Conservation (phyloP, 2,113 vertebrate genomes). For the Laterallus jamaicensis region DNA sequence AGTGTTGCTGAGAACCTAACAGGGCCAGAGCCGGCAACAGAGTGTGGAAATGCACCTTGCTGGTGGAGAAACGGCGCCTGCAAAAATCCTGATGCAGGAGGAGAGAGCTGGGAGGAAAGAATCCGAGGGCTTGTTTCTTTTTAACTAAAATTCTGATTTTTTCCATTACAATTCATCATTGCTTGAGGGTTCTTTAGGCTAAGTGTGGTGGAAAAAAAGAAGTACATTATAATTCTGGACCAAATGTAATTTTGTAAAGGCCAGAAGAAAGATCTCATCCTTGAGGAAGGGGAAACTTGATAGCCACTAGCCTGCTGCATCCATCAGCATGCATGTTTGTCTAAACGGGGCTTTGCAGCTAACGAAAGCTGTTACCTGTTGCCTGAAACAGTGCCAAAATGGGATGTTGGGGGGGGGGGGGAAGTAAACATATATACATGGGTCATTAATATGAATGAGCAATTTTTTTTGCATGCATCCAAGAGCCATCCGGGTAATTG, state of each 20-base stretch:
- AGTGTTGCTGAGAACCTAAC: background rate
- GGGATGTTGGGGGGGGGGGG: background rate
- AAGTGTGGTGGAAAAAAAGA: background rate
- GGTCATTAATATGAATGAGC: background rate
- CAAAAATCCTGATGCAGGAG: background rate
- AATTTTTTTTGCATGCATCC: background rate
- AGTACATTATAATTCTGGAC: background rate
- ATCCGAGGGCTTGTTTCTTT: background rate
- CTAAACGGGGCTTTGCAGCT: background rate
- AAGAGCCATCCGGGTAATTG: background rate
- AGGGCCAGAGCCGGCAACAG: background rate
- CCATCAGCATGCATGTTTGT: background rate
- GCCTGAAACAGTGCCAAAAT: background rate
- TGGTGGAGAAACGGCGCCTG: rapidly evolving
- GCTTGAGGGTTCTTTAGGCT: background rate
- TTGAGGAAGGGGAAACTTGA: background rate
- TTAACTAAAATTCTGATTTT: background rate
- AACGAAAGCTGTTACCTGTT: background rate
- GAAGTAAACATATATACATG: background rate
- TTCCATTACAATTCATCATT: background rate
- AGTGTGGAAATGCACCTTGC: background rate
- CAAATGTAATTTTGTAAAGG: background rate
- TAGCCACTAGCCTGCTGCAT: background rate
- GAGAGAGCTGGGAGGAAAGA: background rate
- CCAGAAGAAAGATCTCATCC: background rate